Conservation (phyloP, 2,888 invertebrate species). For the Athalia cordata region DNA sequence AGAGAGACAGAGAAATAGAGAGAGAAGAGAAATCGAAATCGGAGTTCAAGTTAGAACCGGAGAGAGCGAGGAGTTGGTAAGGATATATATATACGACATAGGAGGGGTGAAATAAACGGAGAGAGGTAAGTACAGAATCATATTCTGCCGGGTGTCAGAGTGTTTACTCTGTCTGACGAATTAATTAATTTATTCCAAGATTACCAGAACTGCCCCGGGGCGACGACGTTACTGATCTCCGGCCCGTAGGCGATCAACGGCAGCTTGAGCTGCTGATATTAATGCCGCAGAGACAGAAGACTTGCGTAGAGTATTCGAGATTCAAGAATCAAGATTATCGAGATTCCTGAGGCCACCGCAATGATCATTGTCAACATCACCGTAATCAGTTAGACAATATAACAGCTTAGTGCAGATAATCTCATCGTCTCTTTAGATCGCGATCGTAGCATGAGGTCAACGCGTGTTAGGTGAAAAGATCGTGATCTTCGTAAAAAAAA, state of each 20-base stretch:
- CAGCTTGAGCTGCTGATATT: neutral
- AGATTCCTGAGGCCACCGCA: neutral
- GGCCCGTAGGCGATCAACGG: slow-evolving; percentile 43
- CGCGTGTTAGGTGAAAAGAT: neutral
- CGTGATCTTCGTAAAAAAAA: neutral
- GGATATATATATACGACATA: slow-evolving; percentile 15
- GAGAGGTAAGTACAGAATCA: slow-evolving; percentile 69
- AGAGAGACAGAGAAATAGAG: slow-evolving; percentile 46
- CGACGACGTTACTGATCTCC: slow-evolving; percentile 48
- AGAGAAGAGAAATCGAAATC: slow-evolving; percentile 20
- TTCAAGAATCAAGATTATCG: neutral
- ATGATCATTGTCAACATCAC: too few species aligned
- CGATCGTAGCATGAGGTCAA: neutral
- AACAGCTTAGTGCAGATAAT: too few species aligned
- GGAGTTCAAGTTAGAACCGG: neutral
- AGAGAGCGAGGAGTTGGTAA: slow-evolving; percentile 41
- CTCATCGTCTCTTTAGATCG: too few species aligned
- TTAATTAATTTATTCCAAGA: slow-evolving; percentile 71
- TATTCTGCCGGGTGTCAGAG: slow-evolving; percentile 69
- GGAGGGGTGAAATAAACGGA: slow-evolving; percentile 47
- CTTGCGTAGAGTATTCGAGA: too few species aligned
- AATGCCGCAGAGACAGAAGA: neutral
- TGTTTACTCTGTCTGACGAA: slow-evolving; percentile 68
- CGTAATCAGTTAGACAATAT: too few species aligned
- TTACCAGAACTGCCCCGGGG: slow-evolving; percentile 58